A percentile compares a stretch with the other conserved stretches of the same genome.
These are phyloP conservation scores for Rhagologus leucostigma DNA, from an alignment of 2,113 vertebrate species.

Conservation along the genomic window DNA sequence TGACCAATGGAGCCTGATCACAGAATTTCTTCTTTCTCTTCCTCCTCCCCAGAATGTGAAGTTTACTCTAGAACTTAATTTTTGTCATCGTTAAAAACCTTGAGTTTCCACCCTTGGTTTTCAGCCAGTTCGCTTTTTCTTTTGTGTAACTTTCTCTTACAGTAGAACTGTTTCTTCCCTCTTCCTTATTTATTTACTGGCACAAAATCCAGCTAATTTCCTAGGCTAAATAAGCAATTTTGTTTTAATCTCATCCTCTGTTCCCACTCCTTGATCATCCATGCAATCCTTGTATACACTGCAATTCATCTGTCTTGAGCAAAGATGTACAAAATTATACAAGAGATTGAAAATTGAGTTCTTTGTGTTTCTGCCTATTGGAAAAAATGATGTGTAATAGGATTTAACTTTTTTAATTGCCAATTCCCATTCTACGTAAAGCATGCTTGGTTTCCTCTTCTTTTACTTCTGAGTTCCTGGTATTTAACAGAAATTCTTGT, in stretches of 20 bases:
- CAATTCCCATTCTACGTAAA: neutral
- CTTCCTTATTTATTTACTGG: neutral
- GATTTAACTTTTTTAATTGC: neutral
- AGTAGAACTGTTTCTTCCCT: neutral
- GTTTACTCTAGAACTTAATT: neutral
- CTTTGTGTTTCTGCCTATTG: neutral
- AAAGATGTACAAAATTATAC: neutral
- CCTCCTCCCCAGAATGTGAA: neutral
- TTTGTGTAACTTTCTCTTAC: neutral
- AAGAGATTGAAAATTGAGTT: neutral
- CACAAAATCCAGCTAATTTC: neutral
- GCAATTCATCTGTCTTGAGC: neutral
- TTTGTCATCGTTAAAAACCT: neutral
- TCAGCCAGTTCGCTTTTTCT: neutral
- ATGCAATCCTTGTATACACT: neutral
- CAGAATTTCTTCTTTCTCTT: accelerated
- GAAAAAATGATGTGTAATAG: neutral
- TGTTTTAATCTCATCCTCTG: neutral
- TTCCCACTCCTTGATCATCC: neutral
- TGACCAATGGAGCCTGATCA: neutral
- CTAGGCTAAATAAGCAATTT: neutral
- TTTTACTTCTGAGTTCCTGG: neutral
- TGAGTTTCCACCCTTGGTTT: neutral
- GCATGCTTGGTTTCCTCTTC: neutral
- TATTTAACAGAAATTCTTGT: neutral